Conservation (phyloP, 2,797 vertebrate genomes). For the Coranthus polyacanthus region DNA sequence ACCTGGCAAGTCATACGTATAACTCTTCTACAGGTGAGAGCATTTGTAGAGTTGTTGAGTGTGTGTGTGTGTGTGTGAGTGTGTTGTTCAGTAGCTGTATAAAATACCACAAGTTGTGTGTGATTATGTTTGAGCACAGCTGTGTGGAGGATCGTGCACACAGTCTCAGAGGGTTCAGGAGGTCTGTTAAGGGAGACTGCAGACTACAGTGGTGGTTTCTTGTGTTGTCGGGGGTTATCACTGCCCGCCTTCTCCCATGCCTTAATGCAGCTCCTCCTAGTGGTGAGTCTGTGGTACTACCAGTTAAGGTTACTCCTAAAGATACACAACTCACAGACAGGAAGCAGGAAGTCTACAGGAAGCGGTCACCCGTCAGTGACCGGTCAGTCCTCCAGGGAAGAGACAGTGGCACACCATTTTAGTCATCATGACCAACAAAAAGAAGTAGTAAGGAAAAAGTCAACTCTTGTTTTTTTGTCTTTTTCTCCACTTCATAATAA, state of each 20-base stretch:
- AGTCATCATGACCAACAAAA: slow-evolving; percentile 76
- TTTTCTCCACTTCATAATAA: slow-evolving; percentile 95
- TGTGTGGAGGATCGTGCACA: slow-evolving; percentile 69
- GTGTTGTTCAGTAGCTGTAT: slow-evolving; percentile 76
- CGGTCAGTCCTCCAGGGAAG: slow-evolving; percentile 69
- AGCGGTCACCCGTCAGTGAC: slow-evolving; percentile 61
- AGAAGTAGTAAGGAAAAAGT: slow-evolving; percentile 82
- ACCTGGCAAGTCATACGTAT: slow-evolving; percentile 62
- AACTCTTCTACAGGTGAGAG: slow-evolving; percentile 65
- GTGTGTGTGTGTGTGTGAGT: too few species aligned
- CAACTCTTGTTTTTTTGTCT: slow-evolving; percentile 86
- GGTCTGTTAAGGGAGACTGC: slow-evolving; percentile 51
- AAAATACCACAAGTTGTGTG: slow-evolving; percentile 61
- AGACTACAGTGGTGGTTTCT: slow-evolving; percentile 62
- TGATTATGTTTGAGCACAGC: slow-evolving; percentile 43
- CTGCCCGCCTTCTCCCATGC: slow-evolving; percentile 51
- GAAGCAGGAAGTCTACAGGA: slow-evolving; percentile 74
- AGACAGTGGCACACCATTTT: slow-evolving; percentile 73
- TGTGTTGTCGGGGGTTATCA: slow-evolving; percentile 46
- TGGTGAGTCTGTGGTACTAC: slow-evolving; percentile 79
- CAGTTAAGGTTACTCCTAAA: slow-evolving; percentile 74
- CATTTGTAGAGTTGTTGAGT: too few species aligned
- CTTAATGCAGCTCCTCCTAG: slow-evolving; percentile 68
- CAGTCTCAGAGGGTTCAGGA: slow-evolving; percentile 73
- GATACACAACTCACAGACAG: slow-evolving; percentile 70